phyloP scores from a whole-genome alignment of 2,888 invertebrate genomes.

The Scrobipalpa costella region DNA sequence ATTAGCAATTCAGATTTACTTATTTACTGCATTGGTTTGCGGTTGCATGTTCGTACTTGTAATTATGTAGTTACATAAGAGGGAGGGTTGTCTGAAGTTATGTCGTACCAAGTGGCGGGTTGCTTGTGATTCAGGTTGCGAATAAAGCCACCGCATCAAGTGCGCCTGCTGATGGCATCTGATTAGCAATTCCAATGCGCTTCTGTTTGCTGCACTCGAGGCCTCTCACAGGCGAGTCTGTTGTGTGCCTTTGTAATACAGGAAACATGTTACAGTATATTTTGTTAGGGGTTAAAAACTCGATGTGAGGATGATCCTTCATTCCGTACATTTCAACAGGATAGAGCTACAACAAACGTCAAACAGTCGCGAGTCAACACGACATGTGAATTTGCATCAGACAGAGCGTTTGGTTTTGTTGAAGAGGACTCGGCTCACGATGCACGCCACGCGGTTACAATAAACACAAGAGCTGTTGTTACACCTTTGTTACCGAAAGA shows the following conservation, averaged over 20 bases:
- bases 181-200: constrained; percentile 36
- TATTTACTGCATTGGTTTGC: constrained; percentile 3
- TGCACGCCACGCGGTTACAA: neutral
- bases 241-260: neutral
- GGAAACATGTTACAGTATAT: neutral
- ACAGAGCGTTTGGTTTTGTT: constrained; percentile 18
- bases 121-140: constrained; percentile 10
- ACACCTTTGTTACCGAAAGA: neutral
- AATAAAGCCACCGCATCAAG: constrained; percentile 11
- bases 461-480: constrained; percentile 1
- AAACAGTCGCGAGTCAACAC: constrained; percentile 12
- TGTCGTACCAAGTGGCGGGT: neutral
- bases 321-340: constrained; percentile 4
- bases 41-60: neutral
- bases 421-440: neutral
- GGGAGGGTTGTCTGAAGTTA: neutral
- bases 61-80: neutral
- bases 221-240: constrained; percentile 16
- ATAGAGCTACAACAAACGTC: constrained; percentile 6
- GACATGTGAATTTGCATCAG: constrained; percentile 18
- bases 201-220: constrained; percentile 28
- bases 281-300: neutral
- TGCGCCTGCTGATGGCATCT: constrained; percentile 25
- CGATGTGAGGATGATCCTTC: constrained; percentile 19
- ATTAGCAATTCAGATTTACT: constrained; percentile 10